Evolutionary conservation across 2,113 vertebrate species (phyloP), one percentile per base, ranked within the genome.

Genomic region (Oncorhynchus keta): DNA sequence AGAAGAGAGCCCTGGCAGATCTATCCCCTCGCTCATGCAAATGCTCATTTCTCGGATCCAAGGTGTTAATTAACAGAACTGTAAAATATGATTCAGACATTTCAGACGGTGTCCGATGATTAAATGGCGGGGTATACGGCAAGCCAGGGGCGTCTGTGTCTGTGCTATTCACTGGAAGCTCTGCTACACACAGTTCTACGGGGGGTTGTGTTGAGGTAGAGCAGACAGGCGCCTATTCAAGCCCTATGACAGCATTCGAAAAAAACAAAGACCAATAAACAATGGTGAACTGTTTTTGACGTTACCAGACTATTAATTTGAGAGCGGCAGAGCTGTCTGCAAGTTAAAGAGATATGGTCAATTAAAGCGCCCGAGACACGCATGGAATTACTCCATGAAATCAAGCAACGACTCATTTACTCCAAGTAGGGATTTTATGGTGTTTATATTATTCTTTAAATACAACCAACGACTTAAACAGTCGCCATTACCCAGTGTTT

Each of bases 271-370:
- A 84, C 82, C 72, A 88, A 86, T 87, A 91, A 91, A 93, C 90
- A 93, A 92, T 90, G 89, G 86, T 83, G 87, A 92, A 90, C 87
- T 90, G 88, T 87, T 91, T 88, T 84, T 91, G 87, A 92, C 88
- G 89, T 91, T 90, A 90, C 85, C 85, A 85, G 90, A 89, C 90
- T 87, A 88, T 90, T 91, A 93, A 90, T 92, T 92, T 88, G 89
- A 87, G 84, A 81, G 84, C 78, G 59, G 70, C 70, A 74, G 68
- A 28, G 79, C 79, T 83, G 89, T 89, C 88, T 87, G 87, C 81
- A 28, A 79, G 61, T 80, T 82, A 80, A 81, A 88, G 73, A 89
- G 88, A 91, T 85, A 85, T 79, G 85, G 85, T 70, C 89, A 89
- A 89, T 89, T 90, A 89, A 88, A 62, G 77, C 79, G 76, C 76